Evolutionary conservation across 2,113 vertebrate species (phyloP).

Genomic region (Sebastes fasciatus): DNA sequence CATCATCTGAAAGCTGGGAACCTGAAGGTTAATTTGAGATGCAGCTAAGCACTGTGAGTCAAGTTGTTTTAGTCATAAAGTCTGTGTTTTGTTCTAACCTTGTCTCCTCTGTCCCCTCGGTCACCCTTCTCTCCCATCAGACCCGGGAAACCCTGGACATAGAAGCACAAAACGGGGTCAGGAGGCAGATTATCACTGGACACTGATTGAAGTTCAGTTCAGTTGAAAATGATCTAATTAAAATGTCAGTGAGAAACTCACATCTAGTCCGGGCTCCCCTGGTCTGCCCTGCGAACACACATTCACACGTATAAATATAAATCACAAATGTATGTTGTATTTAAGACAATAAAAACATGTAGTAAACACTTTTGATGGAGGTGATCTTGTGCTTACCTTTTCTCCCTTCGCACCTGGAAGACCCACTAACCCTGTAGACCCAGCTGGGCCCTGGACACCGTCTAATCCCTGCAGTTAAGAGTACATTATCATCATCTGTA

Average conservation of each 20-base stretch:
- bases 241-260: conserved; percentile 82
- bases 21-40: too few relatives aligned
- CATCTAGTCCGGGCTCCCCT: conserved; percentile 94
- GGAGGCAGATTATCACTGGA: neutral
- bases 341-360: neutral
- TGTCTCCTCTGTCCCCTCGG: conserved; percentile 91
- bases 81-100: conserved; percentile 80
- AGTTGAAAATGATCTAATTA: neutral
- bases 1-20: too few relatives aligned
- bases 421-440: conserved; percentile 89
- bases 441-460: conserved; percentile 77
- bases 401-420: conserved; percentile 96
- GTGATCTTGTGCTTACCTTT: conserved; percentile 84
- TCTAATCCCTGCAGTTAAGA: conserved; percentile 61
- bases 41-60: too few relatives aligned
- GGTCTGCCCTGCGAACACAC: conserved; percentile 87
- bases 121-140: conserved; percentile 93
- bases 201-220: neutral
- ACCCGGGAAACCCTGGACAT: conserved; percentile 92
- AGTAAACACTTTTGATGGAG: neutral
- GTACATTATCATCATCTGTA: neutral
- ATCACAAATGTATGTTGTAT: neutral
- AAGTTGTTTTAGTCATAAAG: too few relatives aligned
- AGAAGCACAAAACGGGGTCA: conserved; percentile 41
- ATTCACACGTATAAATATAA: conserved; percentile 21